Evolutionary conservation across 2,888 invertebrate species (phyloP).

Genomic region (Papilio gigon): DNA sequence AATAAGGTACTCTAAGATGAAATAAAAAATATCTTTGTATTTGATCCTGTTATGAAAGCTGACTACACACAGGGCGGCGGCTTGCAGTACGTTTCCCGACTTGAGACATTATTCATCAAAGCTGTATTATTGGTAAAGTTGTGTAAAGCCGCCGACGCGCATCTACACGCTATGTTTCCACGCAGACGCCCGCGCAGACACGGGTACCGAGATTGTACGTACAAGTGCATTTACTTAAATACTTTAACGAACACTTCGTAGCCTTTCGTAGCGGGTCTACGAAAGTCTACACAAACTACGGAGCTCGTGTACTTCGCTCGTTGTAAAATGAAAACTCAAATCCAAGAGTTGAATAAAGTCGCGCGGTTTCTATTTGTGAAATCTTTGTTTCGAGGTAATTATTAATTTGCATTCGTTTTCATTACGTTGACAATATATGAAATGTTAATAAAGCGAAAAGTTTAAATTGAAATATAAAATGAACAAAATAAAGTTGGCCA

Average conservation of each 20-base stretch:
- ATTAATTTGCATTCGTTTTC: not conserved
- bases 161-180: not conserved
- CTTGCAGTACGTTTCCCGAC: not conserved
- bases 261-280: slow-evolving; percentile 6
- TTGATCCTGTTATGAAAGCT: not conserved
- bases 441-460: not conserved
- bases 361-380: slow-evolving; percentile 5
- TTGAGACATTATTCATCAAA: not conserved
- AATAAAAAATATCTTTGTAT: not conserved
- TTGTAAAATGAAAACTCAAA: slow-evolving; percentile 7
- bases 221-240: not conserved
- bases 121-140: not conserved
- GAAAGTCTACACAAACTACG: not conserved
- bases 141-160: not conserved
- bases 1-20: no score
- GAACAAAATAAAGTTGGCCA: not conserved
- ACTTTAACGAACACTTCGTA: not conserved
- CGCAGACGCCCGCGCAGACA: no score
- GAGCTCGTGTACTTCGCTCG: not conserved
- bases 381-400: slow-evolving; percentile 1
- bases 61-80: not conserved
- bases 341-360: slow-evolving; percentile 2
- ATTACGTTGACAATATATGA: slow-evolving; percentile 2
- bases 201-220: no score
- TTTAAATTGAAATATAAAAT: slow-evolving; percentile 8